Evolutionary conservation across 2,113 vertebrate genomes (phyloP).

Genomic region (Empidonax traillii): DNA sequence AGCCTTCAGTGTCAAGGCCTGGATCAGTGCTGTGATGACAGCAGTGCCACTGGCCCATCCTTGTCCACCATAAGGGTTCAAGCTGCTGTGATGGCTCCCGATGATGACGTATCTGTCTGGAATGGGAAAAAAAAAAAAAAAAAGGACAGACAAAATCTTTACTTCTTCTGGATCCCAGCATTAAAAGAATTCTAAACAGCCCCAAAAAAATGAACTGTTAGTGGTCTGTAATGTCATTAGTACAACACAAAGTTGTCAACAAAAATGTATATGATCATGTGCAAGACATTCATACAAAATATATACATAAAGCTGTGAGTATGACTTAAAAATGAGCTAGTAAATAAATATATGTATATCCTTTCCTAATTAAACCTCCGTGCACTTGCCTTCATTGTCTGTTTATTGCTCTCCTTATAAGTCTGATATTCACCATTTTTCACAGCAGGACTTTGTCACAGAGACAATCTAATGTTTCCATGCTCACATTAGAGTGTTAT

Average conservation of each 20-base stretch:
- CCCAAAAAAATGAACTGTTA: background rate
- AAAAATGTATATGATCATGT: background rate
- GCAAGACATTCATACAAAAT: background rate
- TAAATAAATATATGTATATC: background rate
- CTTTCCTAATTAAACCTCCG: background rate
- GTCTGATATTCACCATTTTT: background rate
- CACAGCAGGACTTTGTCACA: background rate
- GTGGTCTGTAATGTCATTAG: background rate
- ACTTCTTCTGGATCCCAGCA: background rate
- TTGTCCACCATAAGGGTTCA: constrained; percentile 51
- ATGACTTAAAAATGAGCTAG: background rate
- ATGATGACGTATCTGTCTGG: constrained; percentile 88
- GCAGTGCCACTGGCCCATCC: constrained; percentile 84
- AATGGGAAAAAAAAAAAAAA: background rate
- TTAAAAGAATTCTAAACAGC: background rate
- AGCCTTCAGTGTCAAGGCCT: constrained; percentile 78
- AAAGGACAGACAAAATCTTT: background rate
- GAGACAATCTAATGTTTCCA: background rate
- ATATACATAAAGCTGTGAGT: background rate
- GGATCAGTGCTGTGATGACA: constrained; percentile 84
- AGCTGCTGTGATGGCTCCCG: constrained; percentile 81
- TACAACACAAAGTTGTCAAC: background rate
- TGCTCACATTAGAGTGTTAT: background rate
- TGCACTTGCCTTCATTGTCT: background rate
- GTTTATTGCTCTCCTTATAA: background rate